Evolutionary conservation across 1,140 invertebrate species (phyloP), one percentile per base, ranked within the genome.

Genomic region (Bombus polaris): DNA sequence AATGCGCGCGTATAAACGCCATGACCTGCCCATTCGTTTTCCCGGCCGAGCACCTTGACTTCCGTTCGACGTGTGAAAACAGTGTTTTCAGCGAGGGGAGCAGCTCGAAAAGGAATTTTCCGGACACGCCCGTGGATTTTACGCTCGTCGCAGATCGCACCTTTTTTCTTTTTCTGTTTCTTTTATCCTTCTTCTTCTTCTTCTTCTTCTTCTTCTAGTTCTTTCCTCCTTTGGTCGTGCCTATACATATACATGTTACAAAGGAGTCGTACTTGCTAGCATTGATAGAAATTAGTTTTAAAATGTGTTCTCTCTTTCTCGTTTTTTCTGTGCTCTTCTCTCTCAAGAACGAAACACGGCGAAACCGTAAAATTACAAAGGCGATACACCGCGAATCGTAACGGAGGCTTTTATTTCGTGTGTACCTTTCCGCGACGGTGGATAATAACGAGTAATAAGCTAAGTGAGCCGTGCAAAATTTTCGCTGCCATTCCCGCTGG

Each of bases 41-140:
- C 87, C 86, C 77, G 79, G 80, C 83, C 82, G 87, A 88, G 88
- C 85, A 88, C 80, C 78, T 47, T 77, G 88, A 80, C 79, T 66
- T 86, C 66, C 81, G 65, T 81, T 82, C 62, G 62, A 80, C 66
- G 73, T 44, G 82, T 85, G 76, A 80, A 73, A 85, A 15, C 82
- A 75, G 82, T 68, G 76, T 84, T 86, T 85, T 83, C 84, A 78
- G 88, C 79, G 47, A 59, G 62, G 70, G 35, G 35, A 53, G 76
- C 39, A 39, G 28, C 35, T 28, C 25, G 83, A 25, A 28, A n/a
- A 18, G 39, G 47, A 79, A 85, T 85, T 84, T 87, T 44, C 81
- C 35, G 35, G 74, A 4, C 62, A 85, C 84, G 71, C 79, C 79
- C 59, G 59, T 42, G 10, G n/a, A 66, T 85, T 85, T 85, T 66